These are phyloP conservation scores for Eupeodes luniger DNA, from an alignment of 2,888 invertebrate genomes.

Conservation along the genomic window DNA sequence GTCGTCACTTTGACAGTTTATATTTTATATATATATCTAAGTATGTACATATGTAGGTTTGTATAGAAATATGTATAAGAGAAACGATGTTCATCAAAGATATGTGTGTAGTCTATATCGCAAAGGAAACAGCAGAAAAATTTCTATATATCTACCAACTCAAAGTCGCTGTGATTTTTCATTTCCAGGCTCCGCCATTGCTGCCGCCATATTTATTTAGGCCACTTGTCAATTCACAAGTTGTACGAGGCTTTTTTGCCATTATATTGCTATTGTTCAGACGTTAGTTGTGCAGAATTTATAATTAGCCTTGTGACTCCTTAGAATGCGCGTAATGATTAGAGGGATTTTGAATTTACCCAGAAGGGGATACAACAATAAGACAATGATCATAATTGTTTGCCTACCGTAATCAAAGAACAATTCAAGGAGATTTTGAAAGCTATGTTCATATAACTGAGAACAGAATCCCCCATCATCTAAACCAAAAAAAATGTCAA, in stretches of 20 bases:
- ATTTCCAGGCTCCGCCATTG: constrained; percentile 34
- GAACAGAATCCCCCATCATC: constrained; percentile 16
- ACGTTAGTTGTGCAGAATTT: constrained; percentile 61
- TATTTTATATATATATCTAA: too few species aligned
- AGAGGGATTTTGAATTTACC: constrained; percentile 24
- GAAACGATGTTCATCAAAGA: constrained; percentile 51
- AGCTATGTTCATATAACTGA: constrained; percentile 4
- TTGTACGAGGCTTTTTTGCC: constrained; percentile 8
- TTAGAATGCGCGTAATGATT: constrained; percentile 29
- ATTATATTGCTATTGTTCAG: constrained; percentile 46
- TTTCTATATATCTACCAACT: not conserved
- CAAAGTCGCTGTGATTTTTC: constrained; percentile 26
- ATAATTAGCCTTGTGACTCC: constrained; percentile 56
- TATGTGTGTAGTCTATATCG: not conserved
- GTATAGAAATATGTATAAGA: constrained; percentile 19
- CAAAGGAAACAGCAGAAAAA: constrained; percentile 22
- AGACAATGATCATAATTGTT: constrained; percentile 35
- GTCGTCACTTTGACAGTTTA: constrained; percentile 58
- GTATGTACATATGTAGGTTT: too few species aligned
- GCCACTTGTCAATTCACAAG: constrained; percentile 58
- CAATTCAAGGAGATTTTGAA: constrained; percentile 45
- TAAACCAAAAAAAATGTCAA: constrained; percentile 53
- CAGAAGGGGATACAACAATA: not conserved
- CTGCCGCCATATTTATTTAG: constrained; percentile 62
- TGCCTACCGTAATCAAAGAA: constrained; percentile 60